These are phyloP conservation scores for Sinella curviseta DNA, from an alignment of 1,140 invertebrate species.

Conservation along the genomic window DNA sequence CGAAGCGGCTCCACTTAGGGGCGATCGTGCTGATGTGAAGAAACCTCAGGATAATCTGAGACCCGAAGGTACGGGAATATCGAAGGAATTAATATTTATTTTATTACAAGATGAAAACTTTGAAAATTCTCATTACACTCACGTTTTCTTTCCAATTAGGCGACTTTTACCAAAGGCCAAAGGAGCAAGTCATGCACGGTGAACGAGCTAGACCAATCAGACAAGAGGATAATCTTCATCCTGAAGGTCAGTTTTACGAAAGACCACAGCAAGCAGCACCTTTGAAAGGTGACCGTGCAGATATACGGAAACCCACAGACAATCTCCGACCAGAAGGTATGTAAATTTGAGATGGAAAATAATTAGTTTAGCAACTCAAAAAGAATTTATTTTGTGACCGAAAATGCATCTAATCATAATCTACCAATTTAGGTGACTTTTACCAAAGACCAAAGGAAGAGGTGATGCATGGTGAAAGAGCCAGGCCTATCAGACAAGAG, in stretches of 20 bases:
- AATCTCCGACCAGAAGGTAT: too few species aligned
- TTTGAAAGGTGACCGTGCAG: too few species aligned
- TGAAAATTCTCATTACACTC: too few species aligned
- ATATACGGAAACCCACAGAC: background rate
- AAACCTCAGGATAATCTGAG: constrained; percentile 67
- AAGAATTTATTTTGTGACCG: too few species aligned
- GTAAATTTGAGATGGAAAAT: background rate
- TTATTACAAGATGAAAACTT: too few species aligned
- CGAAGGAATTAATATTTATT: too few species aligned
- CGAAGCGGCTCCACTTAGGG: constrained; percentile 37
- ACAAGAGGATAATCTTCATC: constrained; percentile 16
- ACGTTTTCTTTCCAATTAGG: constrained; percentile 31
- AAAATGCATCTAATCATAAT: too few species aligned
- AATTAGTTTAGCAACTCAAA: background rate
- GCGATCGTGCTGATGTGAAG: constrained; percentile 53
- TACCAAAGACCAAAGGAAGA: constrained; percentile 47
- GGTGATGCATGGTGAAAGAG: background rate
- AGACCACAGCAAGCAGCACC: too few species aligned
- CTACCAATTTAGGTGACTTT: too few species aligned
- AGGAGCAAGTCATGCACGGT: background rate
- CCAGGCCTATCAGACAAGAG: background rate
- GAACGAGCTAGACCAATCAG: background rate
- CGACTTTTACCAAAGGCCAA: constrained; percentile 56
- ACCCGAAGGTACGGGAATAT: constrained; percentile 46
- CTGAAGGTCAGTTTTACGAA: constrained; percentile 28